Evolutionary conservation across 2,888 invertebrate species (phyloP), one percentile per base, ranked within the genome.

Genomic region (Athalia circularis): DNA sequence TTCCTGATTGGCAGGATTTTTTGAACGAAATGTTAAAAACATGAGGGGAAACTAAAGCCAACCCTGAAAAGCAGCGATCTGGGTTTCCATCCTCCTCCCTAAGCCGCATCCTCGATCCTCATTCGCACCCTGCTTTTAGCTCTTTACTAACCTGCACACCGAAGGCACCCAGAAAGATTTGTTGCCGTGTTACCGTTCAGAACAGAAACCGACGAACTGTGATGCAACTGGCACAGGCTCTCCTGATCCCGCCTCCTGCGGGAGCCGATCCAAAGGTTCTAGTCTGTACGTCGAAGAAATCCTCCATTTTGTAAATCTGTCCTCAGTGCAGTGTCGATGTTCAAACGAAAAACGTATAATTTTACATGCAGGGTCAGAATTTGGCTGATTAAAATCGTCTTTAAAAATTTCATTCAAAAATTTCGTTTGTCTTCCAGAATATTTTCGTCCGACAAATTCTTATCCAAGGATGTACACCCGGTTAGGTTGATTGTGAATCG

Each of bases 271-370:
- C 74, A 62, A 77, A 70, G 80, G 72, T 80, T 81, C 82, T 81
- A 80, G 82, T 80, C 80, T 81, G 79, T 80, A 80, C 80, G 80
- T 79, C 76, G 77, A 79, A 80, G 80, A 64, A 78, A 84, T 82
- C 83, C 84, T 85, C 83, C 85, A 86, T 87, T 86, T 87, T 85
- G 84, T 85, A 85, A 83, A 85, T 81, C 82, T 83, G 83, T 77
- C 77, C 67, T 78, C 70, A 79, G 77, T 67, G 29, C 29, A 29
- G 29, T 2, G 29, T 29, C 29, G 29, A 29, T 29, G 29, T 0
- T 29, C 29, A 29, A 29, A 29, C 29, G 29, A 2, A 29, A 29
- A 29, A 29, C 29, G 29, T 29, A 29, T 29, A 29, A 29, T 29
- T 29, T 29, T 29, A 29, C 2, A 29, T n/a, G n/a, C n/a, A n/a